These are phyloP conservation scores for Automeris io DNA, from an alignment of 2,888 invertebrate genomes.

Conservation along the genomic window DNA sequence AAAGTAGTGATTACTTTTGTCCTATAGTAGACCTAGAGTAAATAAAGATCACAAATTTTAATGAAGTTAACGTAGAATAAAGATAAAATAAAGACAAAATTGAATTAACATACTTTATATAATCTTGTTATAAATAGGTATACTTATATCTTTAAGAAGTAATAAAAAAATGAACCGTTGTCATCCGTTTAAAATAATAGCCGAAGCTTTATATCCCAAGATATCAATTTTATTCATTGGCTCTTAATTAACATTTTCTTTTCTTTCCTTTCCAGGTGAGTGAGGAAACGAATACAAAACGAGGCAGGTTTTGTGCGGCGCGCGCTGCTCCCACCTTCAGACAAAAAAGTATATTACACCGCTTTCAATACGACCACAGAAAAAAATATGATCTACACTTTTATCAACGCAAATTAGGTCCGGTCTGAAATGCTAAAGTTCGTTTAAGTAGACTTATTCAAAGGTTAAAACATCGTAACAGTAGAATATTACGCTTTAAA, in stretches of 20 bases:
- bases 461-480: neutral
- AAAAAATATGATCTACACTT: slow-evolving; percentile 71
- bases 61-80: no score
- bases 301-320: slow-evolving; percentile 55
- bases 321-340: slow-evolving; percentile 40
- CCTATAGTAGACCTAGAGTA: no score
- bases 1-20: no score
- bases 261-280: slow-evolving; percentile 76
- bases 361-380: slow-evolving; percentile 68
- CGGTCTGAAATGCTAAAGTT: slow-evolving; percentile 64
- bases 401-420: slow-evolving; percentile 71
- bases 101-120: no score
- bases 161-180: slow-evolving; percentile 45
- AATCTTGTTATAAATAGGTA: no score
- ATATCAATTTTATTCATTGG: slow-evolving; percentile 72
- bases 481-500: no score
- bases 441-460: slow-evolving; percentile 24
- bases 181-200: slow-evolving; percentile 62
- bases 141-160: no score
- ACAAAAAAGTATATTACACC: slow-evolving; percentile 70
- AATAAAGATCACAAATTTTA: no score
- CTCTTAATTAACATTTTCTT: slow-evolving; percentile 76
- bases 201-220: slow-evolving; percentile 54
- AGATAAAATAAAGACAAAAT: no score
- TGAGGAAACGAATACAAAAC: slow-evolving; percentile 65